phyloP scores from a whole-genome alignment of 2,888 invertebrate genomes.

The Trachelus iudaicus region DNA sequence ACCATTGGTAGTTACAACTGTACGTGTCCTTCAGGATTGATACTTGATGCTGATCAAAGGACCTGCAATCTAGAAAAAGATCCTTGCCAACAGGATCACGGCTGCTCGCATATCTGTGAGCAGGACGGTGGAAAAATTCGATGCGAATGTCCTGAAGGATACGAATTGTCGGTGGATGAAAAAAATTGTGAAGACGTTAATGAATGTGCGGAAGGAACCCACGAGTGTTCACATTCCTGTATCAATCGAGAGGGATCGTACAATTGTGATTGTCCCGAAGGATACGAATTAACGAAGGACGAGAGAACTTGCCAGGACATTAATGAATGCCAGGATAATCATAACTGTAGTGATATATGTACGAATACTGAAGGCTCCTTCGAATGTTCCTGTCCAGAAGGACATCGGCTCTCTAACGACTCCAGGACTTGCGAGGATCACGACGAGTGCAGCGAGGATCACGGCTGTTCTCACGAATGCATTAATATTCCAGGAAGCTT shows the following conservation, averaged over 20 bases:
- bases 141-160: slow-evolving; percentile 67
- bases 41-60: slow-evolving; percentile 58
- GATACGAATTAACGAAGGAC: slow-evolving; percentile 44
- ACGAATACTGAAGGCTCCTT: slow-evolving; percentile 67
- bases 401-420: slow-evolving; percentile 48
- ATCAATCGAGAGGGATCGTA: slow-evolving; percentile 60
- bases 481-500: slow-evolving; percentile 56
- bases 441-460: slow-evolving; percentile 63
- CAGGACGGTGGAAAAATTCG: slow-evolving; percentile 58
- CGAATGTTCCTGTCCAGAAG: slow-evolving; percentile 65
- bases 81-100: slow-evolving; percentile 51
- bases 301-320: slow-evolving; percentile 26
- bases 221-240: slow-evolving; percentile 65
- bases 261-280: slow-evolving; percentile 56
- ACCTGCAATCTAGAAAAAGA: slow-evolving; percentile 58
- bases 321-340: slow-evolving; percentile 27
- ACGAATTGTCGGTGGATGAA: slow-evolving; percentile 64
- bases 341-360: slow-evolving; percentile 28
- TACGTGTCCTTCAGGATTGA: slow-evolving; percentile 68
- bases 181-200: slow-evolving; percentile 65
- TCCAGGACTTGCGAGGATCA: slow-evolving; percentile 60
- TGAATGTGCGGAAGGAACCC: slow-evolving; percentile 62
- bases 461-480: slow-evolving; percentile 50
- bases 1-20: slow-evolving; percentile 71
- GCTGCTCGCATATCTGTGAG: slow-evolving; percentile 62